Base-by-base conservation (phyloP, 1,140 invertebrate genomes). In the Ceratina japonica region DNA sequence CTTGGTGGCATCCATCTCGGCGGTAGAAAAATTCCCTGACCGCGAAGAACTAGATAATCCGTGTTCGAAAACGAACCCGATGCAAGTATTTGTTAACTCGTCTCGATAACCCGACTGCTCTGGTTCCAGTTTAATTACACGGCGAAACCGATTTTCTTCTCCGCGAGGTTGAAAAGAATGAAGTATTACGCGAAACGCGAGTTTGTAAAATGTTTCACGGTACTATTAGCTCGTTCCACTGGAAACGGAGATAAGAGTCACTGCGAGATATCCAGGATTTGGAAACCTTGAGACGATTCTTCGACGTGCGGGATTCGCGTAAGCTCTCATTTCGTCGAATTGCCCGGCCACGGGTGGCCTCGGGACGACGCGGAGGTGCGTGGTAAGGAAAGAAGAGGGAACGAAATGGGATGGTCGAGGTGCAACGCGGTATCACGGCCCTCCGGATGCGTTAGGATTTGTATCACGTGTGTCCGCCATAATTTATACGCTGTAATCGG, bases 401-500 rank as follows among this genome's bases (percentile, higher is more conserved):
- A n/a, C 5, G 13, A 13, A 18, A 37, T 56, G 54, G 49, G 20
- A 56, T 3, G 18, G 22, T 54, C 7, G 59, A 44, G 59, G 13
- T 52, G 20, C 15, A 51, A 37, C 20, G 3, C n/a, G 59, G 4
- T 59, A 49, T 15, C 8, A 16, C 54, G 20, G 73, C 49, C 10
- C 37, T 44, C 54, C 3, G 16, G 1, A 2, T 49, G 52, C 69
- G 71, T 85, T 75, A 78, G 77, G 69, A 86, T 87, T 84, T 80
- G 54, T 76, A 77, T 86, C 84, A 87, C 81, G 86, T 72, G 81
- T 81, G 76, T 18, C 20, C 27, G 1, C 71, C 75, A 86, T 87
- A 86, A 87, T 82, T 84, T 73, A 79, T 82, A 63, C 59, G 65
- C 27, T 49, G 78, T 58, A 84, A 87, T 80, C 84, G 71, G 82